Conservation (phyloP, 2,113 vertebrate genomes). For the Lonchura striata region DNA sequence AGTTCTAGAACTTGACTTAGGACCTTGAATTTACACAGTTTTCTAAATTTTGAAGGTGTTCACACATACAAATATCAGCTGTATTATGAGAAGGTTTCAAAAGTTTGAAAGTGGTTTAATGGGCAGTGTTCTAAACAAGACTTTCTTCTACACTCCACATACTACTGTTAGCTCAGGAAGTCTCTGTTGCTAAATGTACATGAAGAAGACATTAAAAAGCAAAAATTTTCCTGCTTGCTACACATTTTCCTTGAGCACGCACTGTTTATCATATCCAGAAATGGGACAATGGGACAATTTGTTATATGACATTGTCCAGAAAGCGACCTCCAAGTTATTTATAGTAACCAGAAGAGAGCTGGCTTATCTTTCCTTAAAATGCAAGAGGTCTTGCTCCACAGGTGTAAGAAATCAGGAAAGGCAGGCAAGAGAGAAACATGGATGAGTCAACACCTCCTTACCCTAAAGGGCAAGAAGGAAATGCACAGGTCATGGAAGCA, state of each 20-base stretch:
- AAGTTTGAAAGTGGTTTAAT: background rate
- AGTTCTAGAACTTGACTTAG: background rate
- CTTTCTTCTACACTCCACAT: background rate
- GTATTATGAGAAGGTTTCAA: background rate
- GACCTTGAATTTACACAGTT: background rate
- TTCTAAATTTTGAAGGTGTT: background rate
- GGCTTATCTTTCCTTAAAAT: background rate
- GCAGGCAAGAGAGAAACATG: background rate
- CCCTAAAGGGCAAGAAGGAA: background rate
- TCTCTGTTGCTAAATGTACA: background rate
- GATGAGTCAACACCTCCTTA: background rate
- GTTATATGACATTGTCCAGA: background rate
- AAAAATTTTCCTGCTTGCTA: background rate
- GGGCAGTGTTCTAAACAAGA: rapidly evolving
- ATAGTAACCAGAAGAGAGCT: background rate
- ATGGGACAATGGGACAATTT: rapidly evolving
- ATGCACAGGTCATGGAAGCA: background rate
- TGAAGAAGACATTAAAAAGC: background rate
- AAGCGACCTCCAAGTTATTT: background rate
- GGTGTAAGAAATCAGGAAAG: background rate
- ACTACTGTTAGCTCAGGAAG: background rate
- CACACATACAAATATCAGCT: too few species aligned
- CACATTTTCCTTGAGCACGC: background rate
- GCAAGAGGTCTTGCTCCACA: background rate
- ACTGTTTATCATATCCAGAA: background rate